These are phyloP conservation scores for Dryobates pubescens DNA, from an alignment of 2,797 vertebrate species.

Conservation along the genomic window DNA sequence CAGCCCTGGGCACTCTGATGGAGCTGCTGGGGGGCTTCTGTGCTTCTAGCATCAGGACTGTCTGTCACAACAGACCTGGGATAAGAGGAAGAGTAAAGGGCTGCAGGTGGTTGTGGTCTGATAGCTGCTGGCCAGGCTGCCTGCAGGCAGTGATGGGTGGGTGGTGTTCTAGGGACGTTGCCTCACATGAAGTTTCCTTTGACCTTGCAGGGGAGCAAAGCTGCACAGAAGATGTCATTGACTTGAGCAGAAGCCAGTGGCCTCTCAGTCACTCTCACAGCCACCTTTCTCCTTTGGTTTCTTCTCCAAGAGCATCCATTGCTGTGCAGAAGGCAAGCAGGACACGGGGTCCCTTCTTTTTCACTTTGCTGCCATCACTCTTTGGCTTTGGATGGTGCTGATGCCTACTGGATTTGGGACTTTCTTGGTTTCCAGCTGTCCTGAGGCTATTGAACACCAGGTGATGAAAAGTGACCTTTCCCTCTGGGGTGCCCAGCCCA, in stretches of 20 bases:
- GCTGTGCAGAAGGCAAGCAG: neutral
- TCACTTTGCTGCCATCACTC: neutral
- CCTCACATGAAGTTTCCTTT: neutral
- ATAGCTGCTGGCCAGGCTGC: neutral
- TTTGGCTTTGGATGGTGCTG: neutral
- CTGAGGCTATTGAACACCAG: neutral
- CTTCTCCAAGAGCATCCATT: neutral
- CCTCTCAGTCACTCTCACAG: neutral
- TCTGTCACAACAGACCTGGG: neutral
- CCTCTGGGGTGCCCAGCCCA: neutral
- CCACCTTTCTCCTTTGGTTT: neutral
- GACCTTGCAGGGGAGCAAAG: neutral
- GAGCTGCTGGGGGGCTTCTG: neutral
- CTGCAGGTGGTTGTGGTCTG: rapidly evolving
- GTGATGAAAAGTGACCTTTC: constrained; percentile 25
- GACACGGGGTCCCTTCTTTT: neutral
- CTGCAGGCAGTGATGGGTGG: rapidly evolving
- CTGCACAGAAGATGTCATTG: neutral
- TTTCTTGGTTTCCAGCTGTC: neutral
- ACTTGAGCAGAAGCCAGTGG: neutral
- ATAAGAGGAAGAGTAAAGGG: neutral
- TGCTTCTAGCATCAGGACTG: neutral
- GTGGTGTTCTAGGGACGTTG: neutral
- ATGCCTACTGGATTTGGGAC: neutral
- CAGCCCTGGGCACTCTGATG: neutral